Base-by-base conservation (phyloP, 2,113 vertebrate species). In the Rhinoderma darwinii region DNA sequence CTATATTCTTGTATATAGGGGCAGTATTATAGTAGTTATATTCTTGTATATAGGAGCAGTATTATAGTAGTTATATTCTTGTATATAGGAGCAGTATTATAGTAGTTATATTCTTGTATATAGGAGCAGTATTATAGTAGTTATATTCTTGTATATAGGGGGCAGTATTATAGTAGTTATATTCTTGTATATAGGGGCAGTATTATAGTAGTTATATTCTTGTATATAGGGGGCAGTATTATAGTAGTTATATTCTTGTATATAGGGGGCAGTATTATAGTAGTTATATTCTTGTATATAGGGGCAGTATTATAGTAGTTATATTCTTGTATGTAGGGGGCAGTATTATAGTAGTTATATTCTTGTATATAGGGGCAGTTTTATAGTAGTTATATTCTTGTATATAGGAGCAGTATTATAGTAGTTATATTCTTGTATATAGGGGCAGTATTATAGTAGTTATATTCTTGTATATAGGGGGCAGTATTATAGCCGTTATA, bases 311-410 rank as follows among this genome's bases (percentile, higher is more conserved):
- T 61, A 61, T n/a, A n/a, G 56, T 61, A 61, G 56, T 61, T 61
- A 61, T 61, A 61, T 61, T 61, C 25, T 61, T 61, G 22, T 61
- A 61, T 25, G 11, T 54, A 54, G n/a, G 51, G 56, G 8, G 7
- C 56, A 70, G 30, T 66, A 66, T 66, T 66, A 66, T 32, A 66
- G 61, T 66, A 66, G 61, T 32, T 66, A 30, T 61, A 61, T 61
- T 61, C 56, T 27, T 61, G 25, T 61, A n/a, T 15, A 56, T 61
- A 61, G 56, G 25, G 9, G 54, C 54, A 56, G 54, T 56, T 25
- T 56, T 56, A 25, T 56, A 56, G 54, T 56, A 25, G 54, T 56
- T 56, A 56, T 25, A 56, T 56, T 56, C 54, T 25, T 56, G 54
- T 56, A 56, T 10, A 56, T 56, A 56, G 54, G 54, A 25, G 47